Evolutionary conservation across 2,797 vertebrate genomes (phyloP).

Genomic region (Masticophis lateralis): DNA sequence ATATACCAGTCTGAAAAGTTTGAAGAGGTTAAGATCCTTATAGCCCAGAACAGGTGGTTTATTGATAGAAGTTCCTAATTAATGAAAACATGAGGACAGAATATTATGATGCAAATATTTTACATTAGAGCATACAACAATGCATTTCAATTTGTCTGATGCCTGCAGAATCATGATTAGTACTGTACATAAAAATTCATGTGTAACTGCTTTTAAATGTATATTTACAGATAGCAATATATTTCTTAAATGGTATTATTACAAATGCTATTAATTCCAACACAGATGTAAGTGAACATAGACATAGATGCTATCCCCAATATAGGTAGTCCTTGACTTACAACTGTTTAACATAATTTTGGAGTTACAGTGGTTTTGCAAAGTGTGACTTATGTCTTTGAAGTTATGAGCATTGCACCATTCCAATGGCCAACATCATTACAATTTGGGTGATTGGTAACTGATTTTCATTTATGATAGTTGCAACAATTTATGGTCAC

Average conservation of each 20-base stretch:
- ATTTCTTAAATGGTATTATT: neutral
- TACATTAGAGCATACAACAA: neutral
- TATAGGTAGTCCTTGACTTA: neutral
- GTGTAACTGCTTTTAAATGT: neutral
- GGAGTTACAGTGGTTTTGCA: neutral
- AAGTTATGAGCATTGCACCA: neutral
- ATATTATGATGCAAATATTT: slow-evolving; percentile 10
- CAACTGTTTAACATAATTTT: neutral
- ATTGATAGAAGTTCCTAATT: slow-evolving; percentile 94
- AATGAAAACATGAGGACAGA: slow-evolving; percentile 17
- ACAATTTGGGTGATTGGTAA: neutral
- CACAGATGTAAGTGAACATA: neutral
- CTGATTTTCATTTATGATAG: neutral
- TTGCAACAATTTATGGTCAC: neutral
- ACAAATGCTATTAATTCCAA: neutral
- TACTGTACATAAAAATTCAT: neutral
- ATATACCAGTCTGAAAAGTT: slow-evolving; percentile 93
- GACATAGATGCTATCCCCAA: neutral
- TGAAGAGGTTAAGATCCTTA: slow-evolving; percentile 98
- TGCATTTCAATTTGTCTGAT: neutral
- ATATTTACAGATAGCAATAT: neutral
- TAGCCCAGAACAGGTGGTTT: slow-evolving; percentile 97
- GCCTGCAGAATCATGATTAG: neutral
- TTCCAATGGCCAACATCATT: neutral
- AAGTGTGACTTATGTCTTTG: neutral